A percentile compares a stretch with the other conserved stretches of the same genome.
phyloP scores from a whole-genome alignment of 2,797 vertebrate genomes.

The Pygocentrus nattereri region DNA sequence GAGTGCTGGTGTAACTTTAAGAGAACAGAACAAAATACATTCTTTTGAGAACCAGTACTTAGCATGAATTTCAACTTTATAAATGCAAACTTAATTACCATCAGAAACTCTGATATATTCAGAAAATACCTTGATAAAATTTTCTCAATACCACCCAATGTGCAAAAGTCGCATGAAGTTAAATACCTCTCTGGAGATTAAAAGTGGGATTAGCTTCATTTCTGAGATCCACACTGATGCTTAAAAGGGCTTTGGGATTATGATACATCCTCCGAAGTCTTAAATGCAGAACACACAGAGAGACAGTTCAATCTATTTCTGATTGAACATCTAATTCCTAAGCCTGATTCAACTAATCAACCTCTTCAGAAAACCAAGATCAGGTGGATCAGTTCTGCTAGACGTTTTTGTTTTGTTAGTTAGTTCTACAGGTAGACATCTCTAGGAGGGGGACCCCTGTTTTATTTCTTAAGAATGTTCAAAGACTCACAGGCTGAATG shows the following conservation, averaged over 20 bases:
- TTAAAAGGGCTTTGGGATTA: conserved; percentile 56
- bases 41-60: neutral
- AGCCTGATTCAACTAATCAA: neutral
- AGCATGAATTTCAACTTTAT: neutral
- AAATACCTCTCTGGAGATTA: conserved; percentile 67
- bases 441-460: neutral
- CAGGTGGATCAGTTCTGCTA: neutral
- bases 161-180: conserved; percentile 23
- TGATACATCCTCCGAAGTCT: conserved; percentile 56
- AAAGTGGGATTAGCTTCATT: conserved; percentile 65
- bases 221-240: conserved; percentile 39
- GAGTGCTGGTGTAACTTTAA: too few relatives aligned
- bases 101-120: neutral
- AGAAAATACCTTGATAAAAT: too few relatives aligned
- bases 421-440: neutral
- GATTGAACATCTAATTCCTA: neutral
- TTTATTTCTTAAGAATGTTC: neutral
- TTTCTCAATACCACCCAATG: neutral
- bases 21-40: neutral
- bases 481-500: neutral
- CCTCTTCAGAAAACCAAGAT: neutral
- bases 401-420: too few relatives aligned
- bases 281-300: conserved; percentile 55
- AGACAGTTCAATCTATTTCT: neutral
- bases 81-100: neutral